Conservation (phyloP, 2,888 invertebrate species). For the Agonopterix subpropinquella region DNA sequence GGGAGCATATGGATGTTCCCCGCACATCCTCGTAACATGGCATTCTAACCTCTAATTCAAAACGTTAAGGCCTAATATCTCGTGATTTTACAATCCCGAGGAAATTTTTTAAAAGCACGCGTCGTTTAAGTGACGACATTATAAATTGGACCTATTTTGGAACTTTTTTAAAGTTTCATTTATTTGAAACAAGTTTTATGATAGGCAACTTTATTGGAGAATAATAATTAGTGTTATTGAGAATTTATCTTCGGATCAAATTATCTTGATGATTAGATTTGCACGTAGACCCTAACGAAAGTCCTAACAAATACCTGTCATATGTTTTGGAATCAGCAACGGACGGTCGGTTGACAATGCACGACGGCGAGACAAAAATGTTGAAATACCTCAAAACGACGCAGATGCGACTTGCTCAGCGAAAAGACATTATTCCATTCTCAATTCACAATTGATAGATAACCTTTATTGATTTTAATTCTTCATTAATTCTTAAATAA, state of each 20-base stretch:
- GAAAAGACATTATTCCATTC: conserved; percentile 22
- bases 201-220: too few relatives aligned
- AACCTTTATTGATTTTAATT: conserved; percentile 6
- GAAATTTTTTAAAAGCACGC: too few relatives aligned
- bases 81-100: too few relatives aligned
- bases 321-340: conserved; percentile 40
- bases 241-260: too few relatives aligned
- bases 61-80: too few relatives aligned
- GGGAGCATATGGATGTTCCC: conserved; percentile 40
- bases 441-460: conserved; percentile 11
- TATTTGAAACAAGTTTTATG: too few relatives aligned
- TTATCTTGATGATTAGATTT: too few relatives aligned
- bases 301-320: conserved; percentile 69
- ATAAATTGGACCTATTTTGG: too few relatives aligned
- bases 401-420: conserved; percentile 45
- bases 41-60: conserved; percentile 7
- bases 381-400: conserved; percentile 63
- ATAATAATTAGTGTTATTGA: too few relatives aligned
- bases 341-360: conserved; percentile 27
- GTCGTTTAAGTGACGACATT: too few relatives aligned
- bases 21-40: conserved; percentile 36
- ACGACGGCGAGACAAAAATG: conserved; percentile 51
- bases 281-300: conserved; percentile 15
- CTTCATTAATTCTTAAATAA: too few relatives aligned
- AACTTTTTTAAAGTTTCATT: too few relatives aligned